Evolutionary conservation across 2,888 invertebrate species (phyloP), one percentile per base, ranked within the genome.

Genomic region (Hipparchia semele): DNA sequence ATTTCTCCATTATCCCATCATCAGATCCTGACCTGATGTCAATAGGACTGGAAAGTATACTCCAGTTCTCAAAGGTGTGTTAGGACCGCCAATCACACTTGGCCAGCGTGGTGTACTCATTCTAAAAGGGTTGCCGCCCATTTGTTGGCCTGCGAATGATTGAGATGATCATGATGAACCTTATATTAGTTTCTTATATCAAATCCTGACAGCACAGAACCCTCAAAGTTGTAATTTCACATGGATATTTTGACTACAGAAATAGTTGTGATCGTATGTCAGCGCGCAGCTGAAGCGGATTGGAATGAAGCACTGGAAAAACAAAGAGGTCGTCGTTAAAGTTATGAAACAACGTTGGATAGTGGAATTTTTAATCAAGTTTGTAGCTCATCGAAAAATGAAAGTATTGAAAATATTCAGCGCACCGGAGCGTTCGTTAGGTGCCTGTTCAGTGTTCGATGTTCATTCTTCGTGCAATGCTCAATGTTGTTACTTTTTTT

Each of bases 291-390:
- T 49, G 1, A 9, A 9, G 64, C 9, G 7, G 13, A 56, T 56
- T 9, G 65, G 51, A 53, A 13, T 54, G 45, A 54, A 65, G 51
- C 59, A 51, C 10, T 23, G 49, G 60, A 70, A 70, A 68, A 53
- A 65, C 49, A 49, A 49, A 49, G 49, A 49, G 49, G 6, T 49
- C 49, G 6, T 49, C 6, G 49, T 8, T 2, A 49, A 8, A 49
- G 8, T 0, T 49, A 68, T 66, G 9, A 53, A 61, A 61, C 59
- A 13, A 59, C 68, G 71, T 59, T 56, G 46, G 10, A 12, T 51
- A 39, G 53, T 65, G 74, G 68, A 74, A 74, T 71, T 74, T 74
- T 74, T 74, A 71, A 74, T 74, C 60, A 66, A 68, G 33, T 64
- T 64, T 71, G 66, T 45, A 59, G 60, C 56, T 60, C 64, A 53